These are phyloP conservation scores for Agelaius tricolor DNA, from an alignment of 2,113 vertebrate species.

Conservation along the genomic window DNA sequence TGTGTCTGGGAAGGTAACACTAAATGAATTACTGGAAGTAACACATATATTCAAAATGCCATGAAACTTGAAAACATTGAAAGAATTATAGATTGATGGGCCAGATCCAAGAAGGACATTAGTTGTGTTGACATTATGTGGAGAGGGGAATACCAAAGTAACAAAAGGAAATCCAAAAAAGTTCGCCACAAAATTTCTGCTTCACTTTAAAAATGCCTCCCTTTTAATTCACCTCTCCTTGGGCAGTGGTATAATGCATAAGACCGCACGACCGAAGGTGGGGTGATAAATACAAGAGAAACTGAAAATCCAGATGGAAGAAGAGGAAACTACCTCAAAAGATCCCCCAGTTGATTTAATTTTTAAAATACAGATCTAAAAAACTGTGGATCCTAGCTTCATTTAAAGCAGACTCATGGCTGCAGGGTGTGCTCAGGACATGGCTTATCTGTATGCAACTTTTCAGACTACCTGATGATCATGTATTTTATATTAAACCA, in stretches of 20 bases:
- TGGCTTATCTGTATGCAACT: neutral
- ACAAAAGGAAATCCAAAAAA: neutral
- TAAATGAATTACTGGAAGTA: conserved; percentile 45
- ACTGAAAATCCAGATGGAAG: neutral
- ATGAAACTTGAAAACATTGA: conserved; percentile 35
- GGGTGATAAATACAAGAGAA: neutral
- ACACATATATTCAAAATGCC: conserved; percentile 50
- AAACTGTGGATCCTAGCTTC: neutral
- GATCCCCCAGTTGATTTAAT: neutral
- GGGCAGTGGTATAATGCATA: neutral
- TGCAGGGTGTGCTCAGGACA: neutral
- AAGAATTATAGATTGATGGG: conserved; percentile 33
- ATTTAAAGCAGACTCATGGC: neutral
- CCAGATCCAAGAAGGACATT: conserved; percentile 61
- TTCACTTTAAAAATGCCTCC: neutral
- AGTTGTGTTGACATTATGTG: neutral
- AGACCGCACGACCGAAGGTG: neutral
- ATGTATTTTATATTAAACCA: neutral
- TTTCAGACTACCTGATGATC: neutral
- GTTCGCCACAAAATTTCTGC: neutral
- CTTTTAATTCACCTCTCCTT: neutral
- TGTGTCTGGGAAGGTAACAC: conserved; percentile 24
- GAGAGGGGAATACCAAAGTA: neutral
- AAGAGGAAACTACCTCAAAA: neutral
- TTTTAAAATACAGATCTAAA: neutral